phyloP scores from a whole-genome alignment of 2,797 vertebrate species.

The Sardinella longiceps region DNA sequence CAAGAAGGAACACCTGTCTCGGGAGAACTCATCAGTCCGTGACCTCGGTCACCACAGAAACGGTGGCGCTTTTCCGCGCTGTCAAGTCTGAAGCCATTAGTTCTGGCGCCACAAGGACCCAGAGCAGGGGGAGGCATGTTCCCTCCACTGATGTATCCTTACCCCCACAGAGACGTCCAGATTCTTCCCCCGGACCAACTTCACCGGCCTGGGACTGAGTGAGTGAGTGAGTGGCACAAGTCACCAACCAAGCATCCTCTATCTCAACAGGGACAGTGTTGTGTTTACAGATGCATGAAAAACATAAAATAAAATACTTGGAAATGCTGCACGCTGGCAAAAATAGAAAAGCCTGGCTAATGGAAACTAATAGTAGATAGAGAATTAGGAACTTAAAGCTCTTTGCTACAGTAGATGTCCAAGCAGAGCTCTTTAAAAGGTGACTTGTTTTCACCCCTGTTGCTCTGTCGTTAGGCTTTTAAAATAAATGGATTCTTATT shows the following conservation, averaged over 20 bases:
- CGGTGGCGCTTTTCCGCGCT: neutral
- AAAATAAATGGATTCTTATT: neutral
- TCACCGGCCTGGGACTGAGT: neutral
- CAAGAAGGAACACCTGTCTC: conserved; percentile 34
- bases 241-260: neutral
- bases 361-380: neutral
- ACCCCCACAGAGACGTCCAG: neutral
- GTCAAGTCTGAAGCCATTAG: conserved; percentile 20
- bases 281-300: neutral
- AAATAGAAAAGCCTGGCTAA: neutral
- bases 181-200: no score
- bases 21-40: conserved; percentile 29
- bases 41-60: neutral
- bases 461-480: neutral
- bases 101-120: neutral
- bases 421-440: neutral
- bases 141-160: neutral
- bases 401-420: neutral
- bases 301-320: neutral
- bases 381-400: neutral
- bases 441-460: neutral
- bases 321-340: no score
- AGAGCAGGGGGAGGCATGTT: neutral
- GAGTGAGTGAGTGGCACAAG: neutral
- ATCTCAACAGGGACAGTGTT: neutral